Base-by-base conservation (phyloP, 2,888 invertebrate species). In the Hyppa rectilinea region DNA sequence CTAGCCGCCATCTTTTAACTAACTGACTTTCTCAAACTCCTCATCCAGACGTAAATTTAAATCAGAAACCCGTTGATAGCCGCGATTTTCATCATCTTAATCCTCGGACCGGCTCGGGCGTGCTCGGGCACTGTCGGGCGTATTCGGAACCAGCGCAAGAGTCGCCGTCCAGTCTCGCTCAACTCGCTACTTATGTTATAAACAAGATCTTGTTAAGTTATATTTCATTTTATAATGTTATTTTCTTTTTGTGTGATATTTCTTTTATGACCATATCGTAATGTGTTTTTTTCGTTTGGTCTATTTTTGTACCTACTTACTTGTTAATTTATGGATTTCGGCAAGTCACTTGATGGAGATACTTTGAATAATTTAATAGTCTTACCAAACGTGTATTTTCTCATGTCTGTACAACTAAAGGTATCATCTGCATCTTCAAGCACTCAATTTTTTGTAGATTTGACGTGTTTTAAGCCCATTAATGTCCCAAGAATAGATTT, bases 161-260 rank as follows among this genome's bases (percentile, higher is more conserved):
- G 84, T 77, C 84, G 85, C 85, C 84, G 71, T 49, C 78, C 31
- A 78, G 84, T 85, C 85, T 85, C 85, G 82, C 53, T 78, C 76
- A 82, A 83, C 82, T 70, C 71, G 71, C 65, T 79, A 75, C 82
- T 78, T 78, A 76, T 50, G 60, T 80, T 75, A 83, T 78, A 82
- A 85, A 83, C 83, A 82, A 77, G 85, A 82, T 78, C 73, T 81
- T 72, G 76, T 78, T 73, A 72, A 71, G 58, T 76, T 77, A 66
- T 34, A 84, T 71, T 80, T 74, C 77, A 72, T 81, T 80, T 65
- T 74, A 55, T 79, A 58, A 80, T 66, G n/a, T 64, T 56, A 56
- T 63, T 69, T 66, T 71, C 26, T 59, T 75, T 65, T 59, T n/a
- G 43, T 59, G 17, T 68, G 53, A 65, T 64, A 56, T 56, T 75